Conservation (phyloP, 2,888 invertebrate genomes). For the Clostera curtula region DNA sequence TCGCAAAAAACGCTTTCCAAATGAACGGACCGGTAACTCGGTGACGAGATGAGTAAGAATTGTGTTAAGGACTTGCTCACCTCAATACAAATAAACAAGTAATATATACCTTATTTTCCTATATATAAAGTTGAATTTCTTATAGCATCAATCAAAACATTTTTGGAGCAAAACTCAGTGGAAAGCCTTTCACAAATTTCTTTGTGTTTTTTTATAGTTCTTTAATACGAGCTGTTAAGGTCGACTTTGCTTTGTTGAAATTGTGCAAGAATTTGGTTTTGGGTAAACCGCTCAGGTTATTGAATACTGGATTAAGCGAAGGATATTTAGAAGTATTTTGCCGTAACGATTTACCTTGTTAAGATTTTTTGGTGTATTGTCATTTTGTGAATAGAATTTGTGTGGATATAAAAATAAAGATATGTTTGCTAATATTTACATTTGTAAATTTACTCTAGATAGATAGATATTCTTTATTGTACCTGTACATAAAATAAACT, state of each 20-base stretch:
- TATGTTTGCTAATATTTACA: no score
- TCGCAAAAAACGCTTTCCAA: slow-evolving; percentile 34
- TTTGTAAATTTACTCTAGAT: no score
- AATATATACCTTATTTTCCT: background rate
- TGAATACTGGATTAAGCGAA: slow-evolving; percentile 29
- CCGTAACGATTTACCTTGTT: slow-evolving; percentile 41
- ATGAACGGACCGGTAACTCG: slow-evolving; percentile 42
- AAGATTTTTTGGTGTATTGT: slow-evolving; percentile 20
- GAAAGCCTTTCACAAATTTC: slow-evolving; percentile 13
- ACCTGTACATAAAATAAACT: no score
- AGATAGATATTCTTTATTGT: no score
- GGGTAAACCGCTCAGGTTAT: slow-evolving; percentile 30
- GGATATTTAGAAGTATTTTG: slow-evolving; percentile 31
- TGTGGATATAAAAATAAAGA: no score
- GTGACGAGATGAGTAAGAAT: slow-evolving; percentile 50
- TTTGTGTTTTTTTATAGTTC: slow-evolving; percentile 6
- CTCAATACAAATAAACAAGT: slow-evolving; percentile 5
- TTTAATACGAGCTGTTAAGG: slow-evolving; percentile 5
- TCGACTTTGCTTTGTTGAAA: slow-evolving; percentile 8
- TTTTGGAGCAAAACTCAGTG: slow-evolving; percentile 13
- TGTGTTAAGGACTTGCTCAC: slow-evolving; percentile 46
- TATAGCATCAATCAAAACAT: background rate
- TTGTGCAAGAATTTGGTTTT: background rate
- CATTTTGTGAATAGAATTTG: slow-evolving; percentile 4
- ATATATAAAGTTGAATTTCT: background rate